A percentile compares a stretch with the other conserved stretches of the same genome.
phyloP scores from a whole-genome alignment of 2,113 vertebrate species.

The Cichladusa arquata region DNA sequence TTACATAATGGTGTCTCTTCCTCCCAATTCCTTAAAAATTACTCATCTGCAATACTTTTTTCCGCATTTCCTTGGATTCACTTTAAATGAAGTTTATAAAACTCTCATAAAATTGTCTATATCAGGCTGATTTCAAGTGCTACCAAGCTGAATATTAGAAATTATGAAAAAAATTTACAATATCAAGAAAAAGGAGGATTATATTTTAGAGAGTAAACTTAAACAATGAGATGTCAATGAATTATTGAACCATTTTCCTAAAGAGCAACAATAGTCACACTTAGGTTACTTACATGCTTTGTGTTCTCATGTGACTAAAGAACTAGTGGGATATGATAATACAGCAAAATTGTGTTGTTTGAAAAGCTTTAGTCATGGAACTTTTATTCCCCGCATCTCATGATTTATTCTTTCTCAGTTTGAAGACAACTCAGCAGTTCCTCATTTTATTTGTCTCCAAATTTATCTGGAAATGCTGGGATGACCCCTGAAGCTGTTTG shows the following conservation, averaged over 20 bases:
- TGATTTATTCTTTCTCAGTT: background rate
- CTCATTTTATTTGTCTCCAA: background rate
- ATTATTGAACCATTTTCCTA: background rate
- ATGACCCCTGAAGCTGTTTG: background rate
- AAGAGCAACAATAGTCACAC: background rate
- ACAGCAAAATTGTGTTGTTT: background rate
- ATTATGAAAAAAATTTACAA: background rate
- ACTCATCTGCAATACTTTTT: background rate
- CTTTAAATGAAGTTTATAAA: slow-evolving; percentile 1
- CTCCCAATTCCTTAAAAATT: slow-evolving; percentile 1
- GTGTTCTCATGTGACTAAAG: background rate
- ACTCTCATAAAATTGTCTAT: background rate
- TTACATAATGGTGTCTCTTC: slow-evolving; percentile 31
- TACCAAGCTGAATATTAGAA: background rate
- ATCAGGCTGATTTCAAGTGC: background rate
- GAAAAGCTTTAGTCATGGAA: background rate
- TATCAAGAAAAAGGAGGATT: background rate
- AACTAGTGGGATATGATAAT: background rate
- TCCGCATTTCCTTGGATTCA: background rate
- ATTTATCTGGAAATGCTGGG: background rate
- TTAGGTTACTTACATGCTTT: background rate
- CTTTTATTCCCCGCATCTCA: background rate
- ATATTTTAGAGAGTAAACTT: background rate
- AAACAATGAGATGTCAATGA: background rate
- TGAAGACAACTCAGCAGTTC: background rate